phyloP scores from a whole-genome alignment of 1,140 invertebrate species.

The Chrysomallon squamiferum region DNA sequence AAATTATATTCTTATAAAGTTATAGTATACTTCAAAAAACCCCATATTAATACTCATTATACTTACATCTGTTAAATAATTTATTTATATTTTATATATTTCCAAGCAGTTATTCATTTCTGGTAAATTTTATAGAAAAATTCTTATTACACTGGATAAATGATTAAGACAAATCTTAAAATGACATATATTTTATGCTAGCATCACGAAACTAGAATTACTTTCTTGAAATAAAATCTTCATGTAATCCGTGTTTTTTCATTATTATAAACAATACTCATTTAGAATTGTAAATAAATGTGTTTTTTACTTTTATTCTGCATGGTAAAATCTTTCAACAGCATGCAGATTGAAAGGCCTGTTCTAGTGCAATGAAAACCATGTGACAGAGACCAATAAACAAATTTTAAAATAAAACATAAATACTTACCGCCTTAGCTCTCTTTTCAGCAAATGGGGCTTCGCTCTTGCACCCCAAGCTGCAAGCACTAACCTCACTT shows the following conservation, averaged over 20 bases:
- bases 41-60: not conserved
- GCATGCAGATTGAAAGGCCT: too few relatives aligned
- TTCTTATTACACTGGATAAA: not conserved
- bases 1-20: not conserved
- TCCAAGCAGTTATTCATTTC: not conserved
- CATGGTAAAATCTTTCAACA: too few relatives aligned
- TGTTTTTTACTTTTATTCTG: too few relatives aligned
- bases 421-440: constrained; percentile 11
- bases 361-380: too few relatives aligned
- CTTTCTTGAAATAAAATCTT: too few relatives aligned
- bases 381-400: too few relatives aligned
- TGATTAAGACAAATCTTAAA: not conserved
- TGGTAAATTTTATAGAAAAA: not conserved
- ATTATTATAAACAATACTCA: not conserved
- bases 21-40: not conserved
- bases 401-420: not conserved
- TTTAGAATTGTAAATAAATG: too few relatives aligned
- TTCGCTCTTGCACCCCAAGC: constrained; percentile 40
- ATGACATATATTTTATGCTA: not conserved
- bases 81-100: not conserved
- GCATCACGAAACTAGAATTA: too few relatives aligned
- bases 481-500: constrained; percentile 35
- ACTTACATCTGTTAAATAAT: not conserved
- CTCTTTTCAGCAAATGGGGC: constrained; percentile 23
- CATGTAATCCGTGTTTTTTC: not conserved